Percentiles rank a stretch among this genome's conserved stretches.
phyloP scores from a whole-genome alignment of 1,140 invertebrate species.

The Drosophila bifasciata region DNA sequence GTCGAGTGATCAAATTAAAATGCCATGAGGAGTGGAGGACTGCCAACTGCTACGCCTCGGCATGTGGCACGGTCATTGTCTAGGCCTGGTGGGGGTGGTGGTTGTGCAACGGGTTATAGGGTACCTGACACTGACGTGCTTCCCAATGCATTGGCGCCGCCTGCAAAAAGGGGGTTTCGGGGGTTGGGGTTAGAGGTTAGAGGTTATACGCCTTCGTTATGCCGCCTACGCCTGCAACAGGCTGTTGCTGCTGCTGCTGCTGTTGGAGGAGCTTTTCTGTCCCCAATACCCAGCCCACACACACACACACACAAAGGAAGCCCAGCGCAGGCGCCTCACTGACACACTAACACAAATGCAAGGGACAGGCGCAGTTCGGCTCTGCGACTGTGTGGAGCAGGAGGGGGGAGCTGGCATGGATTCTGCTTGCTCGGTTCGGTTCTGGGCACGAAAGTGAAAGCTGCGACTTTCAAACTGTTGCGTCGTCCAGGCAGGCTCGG shows the following conservation, averaged over 20 bases:
- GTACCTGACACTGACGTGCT: conserved; percentile 1
- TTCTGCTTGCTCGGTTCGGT: conserved; percentile 3
- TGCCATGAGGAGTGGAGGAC: conserved; percentile 13
- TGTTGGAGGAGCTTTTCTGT: conserved; percentile 16
- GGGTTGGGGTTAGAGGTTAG: not conserved
- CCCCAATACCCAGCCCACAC: not conserved
- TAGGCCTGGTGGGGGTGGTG: conserved; percentile 33
- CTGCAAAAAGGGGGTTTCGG: conserved; percentile 38
- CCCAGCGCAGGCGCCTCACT: conserved; percentile 59
- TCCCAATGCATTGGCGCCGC: conserved; percentile 63
- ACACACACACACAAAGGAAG: conserved; percentile 2
- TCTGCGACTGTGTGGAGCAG: not conserved
- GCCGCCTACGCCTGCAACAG: conserved; percentile 63
- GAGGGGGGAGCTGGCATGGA: not conserved
- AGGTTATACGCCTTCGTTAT: conserved; percentile 3
- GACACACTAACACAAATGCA: conserved; percentile 77
- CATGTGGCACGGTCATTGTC: conserved; percentile 61
- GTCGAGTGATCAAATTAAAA: conserved; percentile 65
- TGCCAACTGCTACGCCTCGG: conserved; percentile 47
- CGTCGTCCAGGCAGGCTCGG: conserved; percentile 38
- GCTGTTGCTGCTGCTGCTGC: conserved; percentile 69
- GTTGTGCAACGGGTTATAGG: not conserved
- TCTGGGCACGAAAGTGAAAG: conserved; percentile 76
- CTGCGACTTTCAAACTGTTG: conserved; percentile 80
- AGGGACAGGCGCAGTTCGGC: conserved; percentile 51